These are phyloP conservation scores for Marmota flaviventris DNA, from an alignment of 2,113 vertebrate species.

Conservation along the genomic window DNA sequence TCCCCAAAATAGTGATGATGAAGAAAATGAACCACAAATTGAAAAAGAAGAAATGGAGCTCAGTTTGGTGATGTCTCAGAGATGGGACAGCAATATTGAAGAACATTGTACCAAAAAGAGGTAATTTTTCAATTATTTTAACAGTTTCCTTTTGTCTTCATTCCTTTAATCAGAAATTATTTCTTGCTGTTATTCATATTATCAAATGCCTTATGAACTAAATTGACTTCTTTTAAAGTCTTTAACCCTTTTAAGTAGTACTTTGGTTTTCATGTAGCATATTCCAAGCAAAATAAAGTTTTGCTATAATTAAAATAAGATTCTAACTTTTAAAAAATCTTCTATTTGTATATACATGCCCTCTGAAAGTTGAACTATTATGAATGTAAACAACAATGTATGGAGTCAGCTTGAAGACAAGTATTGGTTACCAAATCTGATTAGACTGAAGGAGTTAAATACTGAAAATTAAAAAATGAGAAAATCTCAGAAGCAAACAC, in stretches of 20 bases:
- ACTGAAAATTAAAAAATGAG: neutral
- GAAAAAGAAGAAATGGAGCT: constrained; percentile 96
- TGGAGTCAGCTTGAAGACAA: constrained; percentile 15
- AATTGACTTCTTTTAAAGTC: neutral
- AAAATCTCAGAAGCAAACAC: neutral
- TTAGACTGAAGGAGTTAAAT: constrained; percentile 50
- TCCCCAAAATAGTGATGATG: constrained; percentile 97
- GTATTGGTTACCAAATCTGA: neutral
- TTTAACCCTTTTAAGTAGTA: constrained; percentile 51
- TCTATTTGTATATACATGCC: neutral
- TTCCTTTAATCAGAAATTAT: neutral
- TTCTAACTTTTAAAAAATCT: neutral
- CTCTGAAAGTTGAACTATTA: neutral
- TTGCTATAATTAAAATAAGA: constrained; percentile 20
- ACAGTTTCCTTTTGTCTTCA: constrained; percentile 59
- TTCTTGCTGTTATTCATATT: constrained; percentile 25
- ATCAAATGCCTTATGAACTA: neutral
- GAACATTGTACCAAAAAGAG: constrained; percentile 87
- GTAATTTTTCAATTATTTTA: constrained; percentile 81
- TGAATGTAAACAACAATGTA: neutral
- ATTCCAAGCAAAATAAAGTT: constrained; percentile 6
- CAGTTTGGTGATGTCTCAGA: constrained; percentile 97
- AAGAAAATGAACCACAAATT: constrained; percentile 94
- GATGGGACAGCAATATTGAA: constrained; percentile 93
- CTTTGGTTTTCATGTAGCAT: constrained; percentile 14